A percentile compares a stretch with the other conserved stretches of the same genome.
These are phyloP conservation scores for Chelonus formosanus DNA, from an alignment of 2,888 invertebrate genomes.

Conservation along the genomic window DNA sequence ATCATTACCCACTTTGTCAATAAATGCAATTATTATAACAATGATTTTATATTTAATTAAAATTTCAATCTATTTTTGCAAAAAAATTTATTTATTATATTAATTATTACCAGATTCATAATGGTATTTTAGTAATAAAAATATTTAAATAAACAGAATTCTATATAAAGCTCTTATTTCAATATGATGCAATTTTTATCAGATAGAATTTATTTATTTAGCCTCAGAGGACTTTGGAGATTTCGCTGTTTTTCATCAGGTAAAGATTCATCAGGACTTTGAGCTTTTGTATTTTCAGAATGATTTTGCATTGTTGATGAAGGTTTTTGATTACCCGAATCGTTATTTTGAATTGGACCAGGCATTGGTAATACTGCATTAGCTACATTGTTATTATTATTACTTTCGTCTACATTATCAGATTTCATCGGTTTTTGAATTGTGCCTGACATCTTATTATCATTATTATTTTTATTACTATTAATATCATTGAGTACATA, in stretches of 20 bases:
- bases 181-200: too few species aligned
- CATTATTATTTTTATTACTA: constrained; percentile 31
- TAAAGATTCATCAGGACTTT: constrained; percentile 34
- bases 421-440: constrained; percentile 13
- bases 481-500: constrained; percentile 36
- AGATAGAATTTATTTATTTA: constrained; percentile 1
- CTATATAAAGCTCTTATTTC: too few species aligned
- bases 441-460: constrained; percentile 6
- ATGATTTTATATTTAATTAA: too few species aligned
- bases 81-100: too few species aligned
- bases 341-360: constrained; percentile 34
- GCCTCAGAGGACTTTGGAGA: constrained; percentile 18
- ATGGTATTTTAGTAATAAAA: too few species aligned
- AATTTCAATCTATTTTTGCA: too few species aligned
- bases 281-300: constrained; percentile 32
- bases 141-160: too few species aligned
- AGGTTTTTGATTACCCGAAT: constrained; percentile 30
- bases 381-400: constrained; percentile 38
- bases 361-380: constrained; percentile 42
- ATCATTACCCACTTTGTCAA: too few species aligned
- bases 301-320: constrained; percentile 37
- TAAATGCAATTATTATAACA: too few species aligned
- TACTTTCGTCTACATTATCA: constrained; percentile 13
- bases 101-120: too few species aligned
- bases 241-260: constrained; percentile 21